These are phyloP conservation scores for Heliothis peltigera DNA, from an alignment of 2,888 invertebrate genomes.

Conservation along the genomic window DNA sequence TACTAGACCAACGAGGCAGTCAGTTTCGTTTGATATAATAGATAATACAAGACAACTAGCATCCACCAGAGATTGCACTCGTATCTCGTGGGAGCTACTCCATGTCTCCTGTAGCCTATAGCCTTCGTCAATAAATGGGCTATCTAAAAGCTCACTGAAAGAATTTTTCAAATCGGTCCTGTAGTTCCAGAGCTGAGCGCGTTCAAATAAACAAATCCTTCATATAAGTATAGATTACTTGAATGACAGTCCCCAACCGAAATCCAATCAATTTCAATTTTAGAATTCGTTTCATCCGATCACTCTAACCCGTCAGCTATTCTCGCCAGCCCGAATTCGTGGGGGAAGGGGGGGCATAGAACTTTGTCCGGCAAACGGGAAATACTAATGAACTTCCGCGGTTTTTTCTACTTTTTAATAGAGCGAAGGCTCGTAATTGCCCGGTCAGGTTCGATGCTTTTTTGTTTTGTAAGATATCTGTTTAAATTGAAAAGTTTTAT, in stretches of 20 bases:
- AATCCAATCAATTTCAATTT: conserved; percentile 44
- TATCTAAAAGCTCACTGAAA: no score
- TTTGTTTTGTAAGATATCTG: conserved; percentile 47
- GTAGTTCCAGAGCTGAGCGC: no score
- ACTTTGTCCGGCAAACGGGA: conserved; percentile 42
- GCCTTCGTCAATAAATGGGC: no score
- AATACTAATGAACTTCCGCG: conserved; percentile 54
- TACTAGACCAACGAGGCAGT: no score
- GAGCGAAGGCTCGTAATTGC: conserved; percentile 45
- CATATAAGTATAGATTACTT: conserved; percentile 7
- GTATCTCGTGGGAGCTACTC: no score
- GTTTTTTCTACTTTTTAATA: conserved; percentile 25
- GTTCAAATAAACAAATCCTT: no score
- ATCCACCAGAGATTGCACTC: no score
- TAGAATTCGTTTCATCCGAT: conserved; percentile 47
- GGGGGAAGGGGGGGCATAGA: conserved; percentile 9
- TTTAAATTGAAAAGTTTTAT: conserved; percentile 26
- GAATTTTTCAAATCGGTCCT: no score
- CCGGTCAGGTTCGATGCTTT: conserved; percentile 26
- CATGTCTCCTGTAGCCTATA: no score
- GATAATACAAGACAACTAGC: no score
- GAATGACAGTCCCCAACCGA: conserved; percentile 34
- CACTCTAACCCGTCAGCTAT: conserved; percentile 41
- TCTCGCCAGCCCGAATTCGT: conserved; percentile 37
- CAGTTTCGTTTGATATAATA: no score